Base-by-base conservation (phyloP, 1,140 invertebrate species). In the Rhyacophila brunnea region DNA sequence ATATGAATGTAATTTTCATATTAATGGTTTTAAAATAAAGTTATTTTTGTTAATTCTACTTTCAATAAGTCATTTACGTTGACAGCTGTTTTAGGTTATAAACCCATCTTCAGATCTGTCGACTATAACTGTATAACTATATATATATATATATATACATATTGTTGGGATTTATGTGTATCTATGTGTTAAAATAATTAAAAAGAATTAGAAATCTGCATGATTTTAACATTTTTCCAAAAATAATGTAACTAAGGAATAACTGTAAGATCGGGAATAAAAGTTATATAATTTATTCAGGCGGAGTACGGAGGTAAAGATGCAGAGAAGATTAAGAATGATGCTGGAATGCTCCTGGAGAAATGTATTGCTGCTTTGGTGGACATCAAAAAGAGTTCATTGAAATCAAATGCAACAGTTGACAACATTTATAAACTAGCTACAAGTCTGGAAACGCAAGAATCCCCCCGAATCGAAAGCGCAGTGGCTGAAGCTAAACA, bases 391-490 rank as follows among this genome's bases (percentile, higher is more conserved):
- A 71, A 77, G 6, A 82, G 82, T 40, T 80, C 80, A 0, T 65
- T 77, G 0, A 74, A 82, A 3, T 80, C 84, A 0, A 74, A 74
- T 14, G 71, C 75, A 0, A 83, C 86, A 0, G 85, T 93, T 2
- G 69, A 74, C 0, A 84, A 90, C 44, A 84, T 93, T 0, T 75
- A 85, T 9, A 78, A 82, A 2, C 68, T 93, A 2, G 84, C 87
- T 0, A 78, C 82, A 18, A 85, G 85, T 42, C 72, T 89, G 0
- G 85, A 87, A 57, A 83, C 85, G 0, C 84, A 85, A 18, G 72
- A 81, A 36, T 87, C 86, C 19, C 87, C 88, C 0, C 89, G 90
- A 69, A 82, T 92, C 0, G 92, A 94, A 44, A 84, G 82, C 13
- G 88, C 91, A 0, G 66, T 95, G 2, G 74, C 81, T 9, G 84